Conservation (phyloP, 2,888 invertebrate genomes). For the Leucoma salicis region DNA sequence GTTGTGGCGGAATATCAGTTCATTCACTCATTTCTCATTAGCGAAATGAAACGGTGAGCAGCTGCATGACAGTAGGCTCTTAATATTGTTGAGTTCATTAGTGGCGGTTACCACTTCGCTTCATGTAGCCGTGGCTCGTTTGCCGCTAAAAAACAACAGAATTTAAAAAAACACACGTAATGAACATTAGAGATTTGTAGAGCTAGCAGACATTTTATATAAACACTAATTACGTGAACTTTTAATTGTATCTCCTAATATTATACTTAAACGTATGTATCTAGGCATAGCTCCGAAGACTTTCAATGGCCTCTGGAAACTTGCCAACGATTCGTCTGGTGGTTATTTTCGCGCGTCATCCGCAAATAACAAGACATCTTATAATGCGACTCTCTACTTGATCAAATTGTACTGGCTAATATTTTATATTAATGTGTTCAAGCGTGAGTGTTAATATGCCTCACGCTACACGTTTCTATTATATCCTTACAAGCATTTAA, state of each 20-base stretch:
- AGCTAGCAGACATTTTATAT: neutral
- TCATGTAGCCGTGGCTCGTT: no score
- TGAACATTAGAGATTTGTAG: no score
- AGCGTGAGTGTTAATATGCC: conserved; percentile 19
- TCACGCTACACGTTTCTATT: conserved; percentile 25
- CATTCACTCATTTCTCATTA: no score
- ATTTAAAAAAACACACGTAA: no score
- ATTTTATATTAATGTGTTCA: conserved; percentile 11
- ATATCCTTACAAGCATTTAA: conserved; percentile 28
- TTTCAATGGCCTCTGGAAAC: conserved; percentile 67
- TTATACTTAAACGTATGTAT: conserved; percentile 41
- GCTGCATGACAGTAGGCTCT: no score
- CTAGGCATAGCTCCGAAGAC: conserved; percentile 53
- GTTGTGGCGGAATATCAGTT: no score
- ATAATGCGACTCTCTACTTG: conserved; percentile 18
- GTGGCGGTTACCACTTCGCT: no score
- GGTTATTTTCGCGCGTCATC: conserved; percentile 76
- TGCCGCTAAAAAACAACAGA: no score
- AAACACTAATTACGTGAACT: neutral
- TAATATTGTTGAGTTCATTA: no score
- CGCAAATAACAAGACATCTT: conserved; percentile 61
- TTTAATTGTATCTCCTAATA: conserved; percentile 24
- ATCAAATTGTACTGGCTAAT: conserved; percentile 14
- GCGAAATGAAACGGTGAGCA: no score
- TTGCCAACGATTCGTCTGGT: conserved; percentile 68